Evolutionary conservation across 2,113 vertebrate species (phyloP).

Genomic region (Amblyopsis rosae): DNA sequence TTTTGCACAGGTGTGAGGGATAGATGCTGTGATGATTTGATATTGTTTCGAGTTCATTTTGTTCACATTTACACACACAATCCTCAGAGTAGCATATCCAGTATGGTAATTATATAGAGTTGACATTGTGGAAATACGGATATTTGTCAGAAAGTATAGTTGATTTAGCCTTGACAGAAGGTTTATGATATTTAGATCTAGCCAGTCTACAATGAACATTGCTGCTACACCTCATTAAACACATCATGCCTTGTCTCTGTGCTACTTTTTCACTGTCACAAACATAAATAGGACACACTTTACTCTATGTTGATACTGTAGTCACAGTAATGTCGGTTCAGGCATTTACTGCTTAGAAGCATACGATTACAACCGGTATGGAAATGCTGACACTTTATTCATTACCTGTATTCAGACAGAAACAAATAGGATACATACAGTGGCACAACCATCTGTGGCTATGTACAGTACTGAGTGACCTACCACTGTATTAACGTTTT

Average conservation of each 20-base stretch:
- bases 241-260: slow-evolving; percentile 72
- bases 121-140: slow-evolving; percentile 40
- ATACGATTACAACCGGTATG: not conserved
- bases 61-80: slow-evolving; percentile 45
- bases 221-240: slow-evolving; percentile 72
- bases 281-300: slow-evolving; percentile 7
- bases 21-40: slow-evolving; percentile 21
- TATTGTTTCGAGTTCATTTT: slow-evolving; percentile 35
- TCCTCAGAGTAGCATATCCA: slow-evolving; percentile 51
- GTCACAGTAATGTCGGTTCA: slow-evolving; percentile 13
- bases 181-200: slow-evolving; percentile 41
- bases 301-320: slow-evolving; percentile 24
- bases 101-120: slow-evolving; percentile 31
- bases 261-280: slow-evolving; percentile 39
- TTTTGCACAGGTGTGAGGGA: slow-evolving; percentile 56
- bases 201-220: slow-evolving; percentile 56
- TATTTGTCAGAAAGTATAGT: slow-evolving; percentile 44
- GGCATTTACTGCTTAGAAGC: slow-evolving; percentile 15
- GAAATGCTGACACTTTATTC: slow-evolving; percentile 17
- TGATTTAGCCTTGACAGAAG: slow-evolving; percentile 35
- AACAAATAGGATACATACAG: slow-evolving; percentile 2
- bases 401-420: not conserved
- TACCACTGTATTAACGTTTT: slow-evolving; percentile 61
- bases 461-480: slow-evolving; percentile 61
- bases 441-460: slow-evolving; percentile 25